Conservation (phyloP, 2,888 invertebrate species). For the Heteropelma amictum region DNA sequence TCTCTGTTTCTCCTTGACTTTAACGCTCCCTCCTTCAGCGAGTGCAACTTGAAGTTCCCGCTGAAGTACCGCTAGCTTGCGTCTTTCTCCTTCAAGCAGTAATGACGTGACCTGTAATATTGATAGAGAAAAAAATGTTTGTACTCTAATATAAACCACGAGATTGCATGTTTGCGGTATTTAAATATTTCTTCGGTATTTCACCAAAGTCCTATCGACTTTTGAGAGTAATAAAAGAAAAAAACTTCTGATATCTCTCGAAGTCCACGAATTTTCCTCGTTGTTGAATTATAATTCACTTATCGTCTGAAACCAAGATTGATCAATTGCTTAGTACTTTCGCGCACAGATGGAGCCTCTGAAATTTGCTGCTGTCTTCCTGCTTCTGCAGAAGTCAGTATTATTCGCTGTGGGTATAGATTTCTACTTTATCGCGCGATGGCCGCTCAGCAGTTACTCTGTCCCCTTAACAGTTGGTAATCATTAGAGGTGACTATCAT, state of each 20-base stretch:
- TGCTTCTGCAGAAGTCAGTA: neutral
- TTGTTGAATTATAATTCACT: neutral
- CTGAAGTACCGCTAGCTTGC: constrained; percentile 83
- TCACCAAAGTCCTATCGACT: neutral
- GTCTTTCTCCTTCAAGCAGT: constrained; percentile 84
- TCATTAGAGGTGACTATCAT: neutral
- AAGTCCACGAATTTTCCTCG: neutral
- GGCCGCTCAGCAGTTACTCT: neutral
- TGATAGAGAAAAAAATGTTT: no score
- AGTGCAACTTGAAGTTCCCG: constrained; percentile 82
- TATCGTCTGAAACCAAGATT: neutral
- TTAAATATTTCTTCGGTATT: neutral
- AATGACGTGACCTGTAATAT: constrained; percentile 83
- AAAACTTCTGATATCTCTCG: neutral
- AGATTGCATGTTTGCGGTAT: neutral
- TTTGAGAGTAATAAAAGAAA: neutral
- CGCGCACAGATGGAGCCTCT: neutral
- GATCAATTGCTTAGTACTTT: neutral
- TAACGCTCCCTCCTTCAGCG: constrained; percentile 82
- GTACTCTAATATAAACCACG: no score
- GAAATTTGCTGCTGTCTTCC: neutral
- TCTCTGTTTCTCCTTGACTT: constrained; percentile 83
- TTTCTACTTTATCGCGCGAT: constrained; percentile 29
- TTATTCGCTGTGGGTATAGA: neutral
- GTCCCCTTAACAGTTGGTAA: neutral